Conservation (phyloP, 2,113 vertebrate genomes). For the Neolamprologus caudopunctatus region DNA sequence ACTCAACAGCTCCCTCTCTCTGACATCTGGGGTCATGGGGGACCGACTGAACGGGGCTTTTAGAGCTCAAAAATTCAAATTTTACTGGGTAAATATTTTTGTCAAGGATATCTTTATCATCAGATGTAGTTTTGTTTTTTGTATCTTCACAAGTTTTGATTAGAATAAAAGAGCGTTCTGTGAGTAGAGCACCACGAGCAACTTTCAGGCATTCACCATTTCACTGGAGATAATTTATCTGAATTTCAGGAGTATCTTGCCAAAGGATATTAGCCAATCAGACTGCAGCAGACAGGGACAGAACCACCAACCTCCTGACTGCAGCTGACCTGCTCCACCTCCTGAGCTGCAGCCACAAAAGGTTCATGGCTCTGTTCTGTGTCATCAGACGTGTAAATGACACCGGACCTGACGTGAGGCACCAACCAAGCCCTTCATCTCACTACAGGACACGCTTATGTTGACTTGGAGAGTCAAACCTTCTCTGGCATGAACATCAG, state of each 20-base stretch:
- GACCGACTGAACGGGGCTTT: not conserved
- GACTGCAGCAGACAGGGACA: not conserved
- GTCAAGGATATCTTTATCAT: not conserved
- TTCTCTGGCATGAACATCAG: not conserved
- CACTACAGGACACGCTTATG: not conserved
- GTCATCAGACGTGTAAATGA: not conserved
- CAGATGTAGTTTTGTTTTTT: not conserved
- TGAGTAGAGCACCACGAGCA: fast-evolving
- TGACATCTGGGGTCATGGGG: not conserved
- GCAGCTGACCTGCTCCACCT: not conserved
- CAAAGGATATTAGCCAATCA: not conserved
- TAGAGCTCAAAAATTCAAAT: not conserved
- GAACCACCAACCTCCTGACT: not conserved
- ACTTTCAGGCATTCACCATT: not conserved
- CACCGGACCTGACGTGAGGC: not conserved
- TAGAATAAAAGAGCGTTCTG: not conserved
- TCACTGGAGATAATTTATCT: fast-evolving
- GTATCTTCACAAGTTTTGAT: not conserved
- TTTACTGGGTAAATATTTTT: not conserved
- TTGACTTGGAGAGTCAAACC: not conserved
- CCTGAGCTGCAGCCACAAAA: not conserved
- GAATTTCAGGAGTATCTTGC: not conserved
- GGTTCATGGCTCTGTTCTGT: slow-evolving; percentile 72
- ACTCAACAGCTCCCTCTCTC: not conserved
- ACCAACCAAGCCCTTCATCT: not conserved